Conservation (phyloP, 2,888 invertebrate species). For the Aphelenchoides bicaudatus region DNA sequence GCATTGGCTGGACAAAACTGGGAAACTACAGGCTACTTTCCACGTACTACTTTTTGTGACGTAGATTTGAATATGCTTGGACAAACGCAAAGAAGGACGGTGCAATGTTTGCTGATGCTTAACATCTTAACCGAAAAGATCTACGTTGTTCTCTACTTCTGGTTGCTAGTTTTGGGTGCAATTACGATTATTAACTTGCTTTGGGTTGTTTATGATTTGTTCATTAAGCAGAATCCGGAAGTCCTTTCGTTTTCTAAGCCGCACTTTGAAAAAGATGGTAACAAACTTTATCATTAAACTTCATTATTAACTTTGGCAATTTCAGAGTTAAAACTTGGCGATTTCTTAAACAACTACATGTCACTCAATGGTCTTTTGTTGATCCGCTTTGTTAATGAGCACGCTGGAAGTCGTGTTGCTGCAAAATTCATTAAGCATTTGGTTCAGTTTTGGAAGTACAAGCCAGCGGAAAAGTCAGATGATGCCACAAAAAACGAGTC, state of each 20-base stretch:
- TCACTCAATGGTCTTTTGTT: constrained; percentile 55
- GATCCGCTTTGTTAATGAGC: constrained; percentile 52
- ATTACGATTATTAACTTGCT: constrained; percentile 15
- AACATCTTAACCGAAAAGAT: constrained; percentile 39
- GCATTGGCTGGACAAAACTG: constrained; percentile 17
- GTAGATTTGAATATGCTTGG: constrained; percentile 19
- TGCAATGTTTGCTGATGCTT: constrained; percentile 33
- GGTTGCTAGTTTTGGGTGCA: constrained; percentile 28
- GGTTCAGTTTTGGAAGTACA: no score
- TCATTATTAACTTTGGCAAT: background rate
- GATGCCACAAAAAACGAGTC: no score
- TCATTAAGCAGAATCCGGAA: no score
- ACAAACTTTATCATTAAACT: no score
- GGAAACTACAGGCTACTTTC: constrained; percentile 28
- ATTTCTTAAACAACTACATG: constrained; percentile 43
- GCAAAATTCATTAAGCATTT: no score
- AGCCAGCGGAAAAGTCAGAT: no score
- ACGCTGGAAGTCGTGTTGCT: no score
- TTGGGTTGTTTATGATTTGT: no score
- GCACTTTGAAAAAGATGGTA: no score
- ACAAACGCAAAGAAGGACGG: constrained; percentile 42
- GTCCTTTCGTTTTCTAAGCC: no score
- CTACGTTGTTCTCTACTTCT: constrained; percentile 34
- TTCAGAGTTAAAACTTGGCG: no score
- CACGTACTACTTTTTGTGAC: constrained; percentile 31